Conservation (phyloP, 2,888 invertebrate species). For the Machimus atricapillus region DNA sequence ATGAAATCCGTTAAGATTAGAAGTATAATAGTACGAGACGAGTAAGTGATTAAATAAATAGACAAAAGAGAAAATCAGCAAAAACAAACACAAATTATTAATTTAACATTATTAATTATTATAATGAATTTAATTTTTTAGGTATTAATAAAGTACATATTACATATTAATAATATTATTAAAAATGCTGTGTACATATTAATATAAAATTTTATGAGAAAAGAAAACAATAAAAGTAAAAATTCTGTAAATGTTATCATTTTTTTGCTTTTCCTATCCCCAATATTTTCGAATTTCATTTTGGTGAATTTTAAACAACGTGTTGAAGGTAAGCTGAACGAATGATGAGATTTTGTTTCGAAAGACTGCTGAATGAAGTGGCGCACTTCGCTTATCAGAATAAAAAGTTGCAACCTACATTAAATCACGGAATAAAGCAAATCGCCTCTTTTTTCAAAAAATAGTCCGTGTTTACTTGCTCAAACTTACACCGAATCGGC, state of each 20-base stretch:
- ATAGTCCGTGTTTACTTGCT: too few relatives aligned
- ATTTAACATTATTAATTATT: slow-evolving; percentile 37
- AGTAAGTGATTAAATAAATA: slow-evolving; percentile 32
- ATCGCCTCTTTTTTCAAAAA: too few relatives aligned
- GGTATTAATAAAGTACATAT: slow-evolving; percentile 37
- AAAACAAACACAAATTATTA: slow-evolving; percentile 38
- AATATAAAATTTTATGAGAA: slow-evolving; percentile 36
- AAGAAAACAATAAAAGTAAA: slow-evolving; percentile 39
- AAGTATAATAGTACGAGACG: slow-evolving; percentile 3
- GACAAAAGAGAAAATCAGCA: slow-evolving; percentile 26
- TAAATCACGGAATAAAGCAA: too few relatives aligned
- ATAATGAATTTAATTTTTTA: slow-evolving; percentile 35
- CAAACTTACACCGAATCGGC: too few relatives aligned
- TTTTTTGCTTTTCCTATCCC: not conserved
- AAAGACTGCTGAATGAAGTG: too few relatives aligned
- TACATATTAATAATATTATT: slow-evolving; percentile 38
- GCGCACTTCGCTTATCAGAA: too few relatives aligned
- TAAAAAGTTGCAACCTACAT: too few relatives aligned
- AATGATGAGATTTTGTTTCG: too few relatives aligned
- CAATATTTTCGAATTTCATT: not conserved
- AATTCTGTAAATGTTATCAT: slow-evolving; percentile 37
- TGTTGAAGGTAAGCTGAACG: too few relatives aligned
- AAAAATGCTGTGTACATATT: slow-evolving; percentile 37
- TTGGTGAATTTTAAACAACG: not conserved
- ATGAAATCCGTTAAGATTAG: slow-evolving; percentile 31